These are phyloP conservation scores for Rhingia campestris DNA, from an alignment of 2,888 invertebrate species.

Conservation along the genomic window DNA sequence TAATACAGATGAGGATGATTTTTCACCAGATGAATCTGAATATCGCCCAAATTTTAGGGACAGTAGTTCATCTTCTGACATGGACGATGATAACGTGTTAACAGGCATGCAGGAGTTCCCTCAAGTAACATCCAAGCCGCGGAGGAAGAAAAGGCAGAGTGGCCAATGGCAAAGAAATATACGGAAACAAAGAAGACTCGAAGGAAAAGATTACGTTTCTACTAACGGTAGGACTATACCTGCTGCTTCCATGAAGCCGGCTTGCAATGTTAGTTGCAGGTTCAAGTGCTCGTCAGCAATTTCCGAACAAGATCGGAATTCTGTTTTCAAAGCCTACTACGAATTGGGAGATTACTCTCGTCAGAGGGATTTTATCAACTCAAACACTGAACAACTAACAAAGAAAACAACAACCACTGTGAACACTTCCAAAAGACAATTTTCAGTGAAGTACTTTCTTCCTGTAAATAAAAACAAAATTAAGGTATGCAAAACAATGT, in stretches of 20 bases:
- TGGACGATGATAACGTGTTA: conserved; percentile 9
- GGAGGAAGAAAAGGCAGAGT: conserved; percentile 25
- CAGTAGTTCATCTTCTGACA: conserved; percentile 8
- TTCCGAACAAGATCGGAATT: conserved; percentile 10
- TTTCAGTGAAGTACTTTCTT: conserved; percentile 8
- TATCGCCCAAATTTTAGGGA: background rate
- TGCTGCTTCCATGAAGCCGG: conserved; percentile 15
- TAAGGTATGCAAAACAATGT: conserved; percentile 5
- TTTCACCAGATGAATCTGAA: conserved; percentile 8
- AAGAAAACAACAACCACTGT: conserved; percentile 18
- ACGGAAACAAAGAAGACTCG: conserved; percentile 13
- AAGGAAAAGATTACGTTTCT: conserved; percentile 11
- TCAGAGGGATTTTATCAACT: conserved; percentile 4
- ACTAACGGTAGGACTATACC: conserved; percentile 20
- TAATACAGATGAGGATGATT: background rate
- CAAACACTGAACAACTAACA: background rate
- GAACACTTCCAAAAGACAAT: conserved; percentile 6
- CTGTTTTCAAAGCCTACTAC: conserved; percentile 16
- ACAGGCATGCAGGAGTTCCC: too few relatives aligned
- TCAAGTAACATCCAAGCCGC: background rate
- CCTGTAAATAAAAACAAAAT: conserved; percentile 14
- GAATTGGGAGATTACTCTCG: conserved; percentile 26
- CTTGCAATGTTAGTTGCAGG: conserved; percentile 29
- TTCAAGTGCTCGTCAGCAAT: conserved; percentile 5
- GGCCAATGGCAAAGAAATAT: conserved; percentile 21